A percentile compares a stretch with the other conserved stretches of the same genome.
phyloP scores from a whole-genome alignment of 2,113 vertebrate genomes.

The Lucifuga dentata region DNA sequence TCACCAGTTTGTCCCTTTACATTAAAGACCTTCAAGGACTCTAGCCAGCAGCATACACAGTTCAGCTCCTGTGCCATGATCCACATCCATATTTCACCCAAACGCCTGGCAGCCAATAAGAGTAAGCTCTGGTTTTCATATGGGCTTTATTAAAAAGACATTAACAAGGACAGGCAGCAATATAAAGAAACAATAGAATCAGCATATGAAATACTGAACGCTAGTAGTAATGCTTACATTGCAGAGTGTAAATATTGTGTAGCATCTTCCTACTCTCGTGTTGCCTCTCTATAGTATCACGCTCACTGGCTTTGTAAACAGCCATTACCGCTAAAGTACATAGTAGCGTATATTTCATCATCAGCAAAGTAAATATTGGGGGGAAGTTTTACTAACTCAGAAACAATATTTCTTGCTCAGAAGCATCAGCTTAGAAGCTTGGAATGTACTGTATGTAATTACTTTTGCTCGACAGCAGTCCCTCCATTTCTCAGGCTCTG shows the following conservation, averaged over 20 bases:
- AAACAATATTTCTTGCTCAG: constrained; percentile 22
- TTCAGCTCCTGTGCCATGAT: too few species aligned
- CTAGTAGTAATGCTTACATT: background rate
- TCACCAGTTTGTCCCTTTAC: too few species aligned
- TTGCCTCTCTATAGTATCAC: background rate
- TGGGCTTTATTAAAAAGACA: too few species aligned
- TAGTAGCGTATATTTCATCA: constrained; percentile 25
- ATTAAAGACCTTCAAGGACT: too few species aligned
- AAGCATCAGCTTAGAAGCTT: too few species aligned
- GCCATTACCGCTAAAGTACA: constrained; percentile 11
- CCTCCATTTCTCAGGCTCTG: constrained; percentile 51
- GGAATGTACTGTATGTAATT: constrained; percentile 48
- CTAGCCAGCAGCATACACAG: too few species aligned
- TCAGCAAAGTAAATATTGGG: constrained; percentile 23
- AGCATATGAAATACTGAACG: background rate
- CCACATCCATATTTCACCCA: too few species aligned
- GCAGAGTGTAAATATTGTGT: background rate
- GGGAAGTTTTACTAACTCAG: constrained; percentile 42
- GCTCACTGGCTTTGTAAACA: constrained; percentile 7
- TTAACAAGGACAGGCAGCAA: too few species aligned
- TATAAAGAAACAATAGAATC: too few species aligned
- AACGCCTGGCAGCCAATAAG: too few species aligned
- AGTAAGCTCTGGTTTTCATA: too few species aligned
- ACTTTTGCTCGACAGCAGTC: constrained; percentile 39
- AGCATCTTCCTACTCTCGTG: background rate